Conservation (phyloP, 2,797 vertebrate species). For the Podarcis siculus region DNA sequence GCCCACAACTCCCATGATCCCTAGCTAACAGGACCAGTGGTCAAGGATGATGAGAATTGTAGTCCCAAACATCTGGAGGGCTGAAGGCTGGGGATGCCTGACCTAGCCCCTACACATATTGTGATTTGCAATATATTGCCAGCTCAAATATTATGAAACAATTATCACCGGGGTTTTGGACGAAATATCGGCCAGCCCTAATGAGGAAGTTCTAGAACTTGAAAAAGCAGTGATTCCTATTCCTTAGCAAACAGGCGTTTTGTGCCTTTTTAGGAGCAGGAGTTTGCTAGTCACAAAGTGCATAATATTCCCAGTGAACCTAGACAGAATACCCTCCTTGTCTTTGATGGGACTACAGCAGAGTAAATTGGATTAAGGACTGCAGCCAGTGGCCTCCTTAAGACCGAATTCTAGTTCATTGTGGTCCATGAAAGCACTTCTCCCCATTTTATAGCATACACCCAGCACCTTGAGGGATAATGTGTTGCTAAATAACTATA, state of each 20-base stretch:
- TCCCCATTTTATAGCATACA: not conserved
- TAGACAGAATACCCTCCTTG: not conserved
- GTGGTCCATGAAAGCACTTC: not conserved
- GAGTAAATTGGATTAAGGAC: not conserved
- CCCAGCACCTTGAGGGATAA: no score
- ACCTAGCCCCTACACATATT: no score
- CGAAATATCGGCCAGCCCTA: not conserved
- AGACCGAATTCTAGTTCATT: not conserved
- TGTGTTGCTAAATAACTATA: not conserved
- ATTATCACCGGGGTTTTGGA: no score
- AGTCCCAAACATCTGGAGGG: no score
- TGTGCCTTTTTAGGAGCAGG: not conserved
- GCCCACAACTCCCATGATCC: no score
- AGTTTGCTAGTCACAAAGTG: not conserved
- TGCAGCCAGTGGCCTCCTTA: no score
- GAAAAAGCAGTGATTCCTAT: not conserved
- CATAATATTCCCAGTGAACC: not conserved
- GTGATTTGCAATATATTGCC: no score
- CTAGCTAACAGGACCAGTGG: no score
- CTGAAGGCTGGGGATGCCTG: no score
- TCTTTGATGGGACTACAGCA: not conserved
- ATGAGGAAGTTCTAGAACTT: not conserved
- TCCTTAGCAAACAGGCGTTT: not conserved
- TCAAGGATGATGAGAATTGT: no score
- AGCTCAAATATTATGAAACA: no score